Evolutionary conservation across 2,113 vertebrate species (phyloP), one percentile per base, ranked within the genome.

Genomic region (Antechinus stuartii): DNA sequence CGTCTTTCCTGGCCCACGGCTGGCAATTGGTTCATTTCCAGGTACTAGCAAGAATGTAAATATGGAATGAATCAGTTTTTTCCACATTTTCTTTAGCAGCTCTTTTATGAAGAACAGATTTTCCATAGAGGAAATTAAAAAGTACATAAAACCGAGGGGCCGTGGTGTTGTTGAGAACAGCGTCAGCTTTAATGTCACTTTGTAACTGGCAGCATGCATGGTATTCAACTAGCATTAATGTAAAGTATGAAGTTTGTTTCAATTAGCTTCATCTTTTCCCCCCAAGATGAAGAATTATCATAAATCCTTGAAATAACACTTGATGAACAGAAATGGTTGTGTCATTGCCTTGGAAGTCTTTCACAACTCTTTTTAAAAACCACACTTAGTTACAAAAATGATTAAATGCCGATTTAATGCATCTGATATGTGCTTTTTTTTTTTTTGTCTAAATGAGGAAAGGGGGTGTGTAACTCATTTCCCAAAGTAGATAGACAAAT

Each of bases 101-200:
- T 97, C 98, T 99, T 99, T 99, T 99, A 99, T 99, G 98, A 99
- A 99, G 99, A 99, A 99, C 99, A 99, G 99, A 99, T 99, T 99
- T 99, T 99, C 99, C 99, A 98, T 98, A 99, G 98, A 99, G 99
- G 99, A 99, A 99, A 99, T 99, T 99, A 99, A 99, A 99, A 99
- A 98, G 98, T 99, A 99, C 99, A 99, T 99, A 99, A 99, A 99
- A 99, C 98, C 99, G 98, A 99, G 99, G 98, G 98, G 98, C 98
- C 91, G 76, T 98, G 98, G 99, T 98, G 98, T 99, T 99, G 99
- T 98, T 99, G 99, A 99, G 99, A 99, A 98, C 98, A 98, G 98
- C 98, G 98, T 99, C 98, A 97, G 98, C 98, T 98, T 98, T 98
- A 98, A 96, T 98, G 98, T 98, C 98, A 98, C 98, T 99, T 98